Evolutionary conservation across 2,888 invertebrate species (phyloP), one percentile per base, ranked within the genome.

Genomic region (Merodon equestris): DNA sequence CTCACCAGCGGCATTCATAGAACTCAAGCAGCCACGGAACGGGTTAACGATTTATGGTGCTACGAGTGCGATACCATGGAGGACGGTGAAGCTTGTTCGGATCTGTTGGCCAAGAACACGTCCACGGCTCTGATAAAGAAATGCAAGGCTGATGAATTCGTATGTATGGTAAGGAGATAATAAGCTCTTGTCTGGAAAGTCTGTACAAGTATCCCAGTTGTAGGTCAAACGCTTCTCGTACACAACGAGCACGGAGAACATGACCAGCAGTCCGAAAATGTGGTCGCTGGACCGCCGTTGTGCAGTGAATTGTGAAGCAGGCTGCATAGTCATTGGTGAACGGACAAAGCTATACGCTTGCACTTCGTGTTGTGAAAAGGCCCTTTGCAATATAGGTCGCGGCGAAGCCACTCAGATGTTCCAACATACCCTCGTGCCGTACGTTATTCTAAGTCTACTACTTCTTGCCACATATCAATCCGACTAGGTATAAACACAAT

Each of bases 321-420:
- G 96, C 10, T 96, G 96, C 89, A 96, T 96, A 84, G 92, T 96
- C 56, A 96, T 97, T 82, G 96, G 96, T 0, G 96, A 97, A 86
- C 90, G 96, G 54, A 96, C 96, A 4, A 96, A 96, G 86, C 89
- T 97, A 0, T 95, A 95, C 88, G 95, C 96, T 12, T 96, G 96
- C 87, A 96, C 95, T 0, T 93, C 94, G 0, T 96, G 96, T 86
- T 96, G 96, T 87, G 93, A 93, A 82, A 91, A 92, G 9, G 92
- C 93, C 3, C 91, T 93, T 5, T 96, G 96, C 89, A 96, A 96
- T 87, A 91, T 91, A 42, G 96, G 95, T 13, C 94, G 92, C 51
- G 90, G 90, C 0, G n/a, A n/a, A n/a, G n/a, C n/a, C n/a, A n/a
- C n/a, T n/a, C n/a, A n/a, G n/a, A n/a, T n/a, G n/a, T n/a, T n/a